Evolutionary conservation across 2,113 vertebrate genomes (phyloP), one percentile per base, ranked within the genome.

Genomic region (Phaethon lepturus): DNA sequence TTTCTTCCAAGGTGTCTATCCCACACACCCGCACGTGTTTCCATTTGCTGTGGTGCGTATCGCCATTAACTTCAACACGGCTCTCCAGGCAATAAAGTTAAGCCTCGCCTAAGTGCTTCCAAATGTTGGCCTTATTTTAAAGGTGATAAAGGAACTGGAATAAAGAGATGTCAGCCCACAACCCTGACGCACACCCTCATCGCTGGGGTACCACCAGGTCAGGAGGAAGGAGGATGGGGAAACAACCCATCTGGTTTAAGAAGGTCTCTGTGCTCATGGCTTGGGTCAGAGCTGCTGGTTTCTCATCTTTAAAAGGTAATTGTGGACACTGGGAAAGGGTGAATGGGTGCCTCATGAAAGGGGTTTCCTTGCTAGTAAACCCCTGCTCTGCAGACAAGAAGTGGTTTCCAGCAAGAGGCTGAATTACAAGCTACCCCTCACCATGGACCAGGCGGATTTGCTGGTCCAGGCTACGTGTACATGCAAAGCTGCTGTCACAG

Each of bases 21-120:
- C 77, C 90, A 91, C 58, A 60, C 25, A 20, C 17, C 19, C 3
- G 0, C 80, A 45, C 1, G 6, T 6, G 35, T 68, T 88, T 92
- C 62, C 10, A 0, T 71, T 10, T 68, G 44, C 56, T 18, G 5
- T 0, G 10, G 19, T 25, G 31, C 0, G 0, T 17, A 38, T 23
- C 56, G 60, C 86, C 16, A 1, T 25, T 45, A 83, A 66, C 53
- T 72, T 40, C 78, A 75, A 5, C 16, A 2, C 15, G 1, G 7
- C 31, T 56, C 26, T 47, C 40, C 50, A 11, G 60, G 58, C 53
- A 85, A 50, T 67, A 59, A 68, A 92, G 44, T 63, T 55, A 94
- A 94, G 44, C 73, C 56, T 50, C 35, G 26, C 44, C 40, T 68
- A 92, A 93, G 52, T 68, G 66, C 33, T 94, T 81, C 89, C 89